These are phyloP conservation scores for Euschistus heros DNA, from an alignment of 1,140 invertebrate species.

Conservation along the genomic window DNA sequence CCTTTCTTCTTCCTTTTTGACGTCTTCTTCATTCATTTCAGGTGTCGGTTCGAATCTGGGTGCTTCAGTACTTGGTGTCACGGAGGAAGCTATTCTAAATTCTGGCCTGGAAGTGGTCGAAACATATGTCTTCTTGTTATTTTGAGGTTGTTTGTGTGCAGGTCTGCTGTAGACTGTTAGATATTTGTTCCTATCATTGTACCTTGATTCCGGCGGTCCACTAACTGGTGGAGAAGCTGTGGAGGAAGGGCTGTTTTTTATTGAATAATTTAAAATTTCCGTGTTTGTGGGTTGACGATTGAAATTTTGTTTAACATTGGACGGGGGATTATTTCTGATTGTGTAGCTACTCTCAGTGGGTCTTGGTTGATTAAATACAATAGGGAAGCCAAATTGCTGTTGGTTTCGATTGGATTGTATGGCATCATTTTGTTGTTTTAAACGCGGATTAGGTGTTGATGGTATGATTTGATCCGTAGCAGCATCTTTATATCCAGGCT, in stretches of 20 bases:
- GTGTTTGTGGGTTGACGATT: no score
- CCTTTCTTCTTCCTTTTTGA: slow-evolving; percentile 37
- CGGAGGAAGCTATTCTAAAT: neutral
- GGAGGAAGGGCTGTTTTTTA: slow-evolving; percentile 7
- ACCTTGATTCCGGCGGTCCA: no score
- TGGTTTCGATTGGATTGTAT: neutral
- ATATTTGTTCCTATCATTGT: neutral
- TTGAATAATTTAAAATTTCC: slow-evolving; percentile 5
- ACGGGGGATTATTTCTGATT: neutral
- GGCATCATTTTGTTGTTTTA: neutral
- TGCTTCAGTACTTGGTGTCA: neutral
- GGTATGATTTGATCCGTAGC: no score
- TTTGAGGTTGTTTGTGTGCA: neutral
- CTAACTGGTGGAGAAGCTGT: no score
- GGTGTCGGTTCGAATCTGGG: neutral
- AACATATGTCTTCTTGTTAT: no score
- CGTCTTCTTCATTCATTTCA: slow-evolving; percentile 22
- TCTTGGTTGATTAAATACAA: no score
- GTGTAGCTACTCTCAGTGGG: no score
- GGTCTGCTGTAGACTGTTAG: neutral
- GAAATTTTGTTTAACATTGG: neutral
- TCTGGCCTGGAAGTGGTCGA: neutral
- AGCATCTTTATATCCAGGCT: slow-evolving; percentile 2
- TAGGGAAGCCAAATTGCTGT: no score
- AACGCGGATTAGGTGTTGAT: neutral